phyloP scores from a whole-genome alignment of 1,140 invertebrate genomes.

The Saccostrea cuccullata region DNA sequence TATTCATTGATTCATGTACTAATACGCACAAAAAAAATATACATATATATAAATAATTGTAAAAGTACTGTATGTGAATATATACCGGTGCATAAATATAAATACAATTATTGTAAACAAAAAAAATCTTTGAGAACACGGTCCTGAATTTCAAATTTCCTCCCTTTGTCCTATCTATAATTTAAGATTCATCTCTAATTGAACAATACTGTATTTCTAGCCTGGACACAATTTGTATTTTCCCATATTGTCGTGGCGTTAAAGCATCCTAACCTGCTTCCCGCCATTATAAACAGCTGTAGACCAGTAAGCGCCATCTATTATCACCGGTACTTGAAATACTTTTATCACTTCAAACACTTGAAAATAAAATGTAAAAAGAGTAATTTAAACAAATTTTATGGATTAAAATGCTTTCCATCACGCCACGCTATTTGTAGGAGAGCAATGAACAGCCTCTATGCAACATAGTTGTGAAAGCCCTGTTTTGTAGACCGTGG shows the following conservation, averaged over 20 bases:
- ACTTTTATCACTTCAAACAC: conserved; percentile 18
- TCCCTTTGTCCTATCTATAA: too few species aligned
- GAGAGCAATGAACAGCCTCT: background rate
- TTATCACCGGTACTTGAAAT: conserved; percentile 11
- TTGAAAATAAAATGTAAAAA: conserved; percentile 9
- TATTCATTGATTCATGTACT: too few species aligned
- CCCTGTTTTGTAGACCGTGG: too few species aligned
- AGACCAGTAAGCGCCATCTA: background rate
- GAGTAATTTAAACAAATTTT: conserved; percentile 30
- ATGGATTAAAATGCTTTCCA: conserved; percentile 26
- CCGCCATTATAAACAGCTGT: background rate
- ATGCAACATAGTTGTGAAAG: background rate
- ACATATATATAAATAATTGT: too few species aligned
- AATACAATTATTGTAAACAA: too few species aligned
- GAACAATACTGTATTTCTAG: background rate
- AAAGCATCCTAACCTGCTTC: background rate
- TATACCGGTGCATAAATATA: too few species aligned
- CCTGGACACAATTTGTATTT: background rate
- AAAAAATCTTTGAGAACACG: too few species aligned
- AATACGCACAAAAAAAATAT: too few species aligned
- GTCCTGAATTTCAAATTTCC: too few species aligned
- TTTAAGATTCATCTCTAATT: too few species aligned
- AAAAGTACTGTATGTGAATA: too few species aligned
- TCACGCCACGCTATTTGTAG: background rate
- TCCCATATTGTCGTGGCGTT: background rate